phyloP scores from a whole-genome alignment of 2,113 vertebrate species.

The Trochalopteron elliotii region DNA sequence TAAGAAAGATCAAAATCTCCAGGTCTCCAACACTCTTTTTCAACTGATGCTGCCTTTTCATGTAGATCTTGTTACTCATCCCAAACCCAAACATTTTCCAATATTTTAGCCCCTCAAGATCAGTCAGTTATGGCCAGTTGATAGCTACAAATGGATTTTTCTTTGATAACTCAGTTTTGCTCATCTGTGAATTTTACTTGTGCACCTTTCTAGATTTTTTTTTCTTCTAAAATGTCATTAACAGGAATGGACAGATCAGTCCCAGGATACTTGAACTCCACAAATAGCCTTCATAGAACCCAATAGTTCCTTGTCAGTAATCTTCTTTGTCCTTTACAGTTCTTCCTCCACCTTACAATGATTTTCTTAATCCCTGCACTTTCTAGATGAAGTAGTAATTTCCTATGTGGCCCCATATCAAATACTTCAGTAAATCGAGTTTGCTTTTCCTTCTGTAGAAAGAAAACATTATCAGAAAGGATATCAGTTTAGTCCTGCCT shows the following conservation, averaged over 20 bases:
- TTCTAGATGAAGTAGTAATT: constrained; percentile 21
- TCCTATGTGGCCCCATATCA: background rate
- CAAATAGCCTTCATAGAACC: background rate
- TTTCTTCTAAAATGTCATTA: background rate
- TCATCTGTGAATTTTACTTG: background rate
- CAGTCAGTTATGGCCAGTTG: background rate
- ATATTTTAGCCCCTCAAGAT: background rate
- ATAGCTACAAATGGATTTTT: background rate
- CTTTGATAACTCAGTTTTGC: background rate
- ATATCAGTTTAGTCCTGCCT: background rate
- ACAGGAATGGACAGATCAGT: background rate
- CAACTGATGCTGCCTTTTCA: background rate
- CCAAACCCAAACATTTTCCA: background rate
- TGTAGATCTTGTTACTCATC: background rate
- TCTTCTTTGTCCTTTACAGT: background rate
- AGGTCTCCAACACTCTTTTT: background rate
- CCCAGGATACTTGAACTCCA: background rate
- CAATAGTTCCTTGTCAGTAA: background rate
- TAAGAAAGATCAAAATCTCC: background rate
- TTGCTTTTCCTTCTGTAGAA: constrained; percentile 2
- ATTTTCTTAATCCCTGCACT: constrained; percentile 32
- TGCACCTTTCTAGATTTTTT: background rate
- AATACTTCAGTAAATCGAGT: background rate
- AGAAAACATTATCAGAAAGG: background rate
- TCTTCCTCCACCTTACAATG: background rate